phyloP scores from a whole-genome alignment of 2,797 vertebrate genomes.

The Orientallactaga sibirica region DNA sequence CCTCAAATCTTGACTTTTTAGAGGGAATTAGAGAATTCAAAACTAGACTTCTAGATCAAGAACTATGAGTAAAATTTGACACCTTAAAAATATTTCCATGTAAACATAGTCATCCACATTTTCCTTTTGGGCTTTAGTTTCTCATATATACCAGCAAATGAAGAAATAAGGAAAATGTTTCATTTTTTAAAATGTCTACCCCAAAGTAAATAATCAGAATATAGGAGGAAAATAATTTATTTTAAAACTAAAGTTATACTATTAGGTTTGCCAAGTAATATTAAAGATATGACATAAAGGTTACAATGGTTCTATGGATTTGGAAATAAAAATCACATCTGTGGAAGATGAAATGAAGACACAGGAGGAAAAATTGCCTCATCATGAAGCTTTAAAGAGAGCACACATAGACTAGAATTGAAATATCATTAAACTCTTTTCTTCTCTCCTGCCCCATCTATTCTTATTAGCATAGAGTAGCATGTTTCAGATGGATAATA shows the following conservation, averaged over 20 bases:
- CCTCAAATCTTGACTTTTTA: slow-evolving; percentile 44
- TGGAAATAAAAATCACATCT: not conserved
- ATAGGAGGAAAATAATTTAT: not conserved
- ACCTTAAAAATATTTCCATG: slow-evolving; percentile 24
- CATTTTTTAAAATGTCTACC: not conserved
- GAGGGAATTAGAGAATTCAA: not conserved
- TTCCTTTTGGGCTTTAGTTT: not conserved
- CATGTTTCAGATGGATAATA: not conserved
- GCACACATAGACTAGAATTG: not conserved
- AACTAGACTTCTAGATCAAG: slow-evolving; percentile 1
- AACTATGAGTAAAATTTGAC: not conserved
- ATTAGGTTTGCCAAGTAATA: not conserved
- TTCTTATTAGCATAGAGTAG: not conserved
- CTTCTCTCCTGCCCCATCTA: not conserved
- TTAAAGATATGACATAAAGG: not conserved
- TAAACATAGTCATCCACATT: slow-evolving; percentile 2
- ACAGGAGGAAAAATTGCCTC: not conserved
- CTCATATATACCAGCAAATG: not conserved
- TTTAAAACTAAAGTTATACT: not conserved
- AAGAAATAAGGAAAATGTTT: not conserved
- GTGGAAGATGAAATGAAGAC: not conserved
- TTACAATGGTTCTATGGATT: not conserved
- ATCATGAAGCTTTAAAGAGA: not conserved
- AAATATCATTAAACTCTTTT: not conserved
- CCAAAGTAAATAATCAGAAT: not conserved